phyloP scores from a whole-genome alignment of 2,113 vertebrate genomes.

The Tragulus kanchil region DNA sequence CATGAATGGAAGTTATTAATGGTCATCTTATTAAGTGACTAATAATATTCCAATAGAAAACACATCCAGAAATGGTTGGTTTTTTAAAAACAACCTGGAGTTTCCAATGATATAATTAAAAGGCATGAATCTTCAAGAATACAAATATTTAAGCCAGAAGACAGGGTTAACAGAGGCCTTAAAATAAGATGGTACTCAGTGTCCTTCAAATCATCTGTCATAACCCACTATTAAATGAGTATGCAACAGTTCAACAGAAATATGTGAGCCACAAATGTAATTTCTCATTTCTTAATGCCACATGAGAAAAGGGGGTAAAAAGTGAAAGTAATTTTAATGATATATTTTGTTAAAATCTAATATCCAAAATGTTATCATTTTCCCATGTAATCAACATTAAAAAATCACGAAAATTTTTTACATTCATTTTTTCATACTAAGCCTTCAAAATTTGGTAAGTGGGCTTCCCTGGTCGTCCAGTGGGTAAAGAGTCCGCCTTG shows the following conservation, averaged over 20 bases:
- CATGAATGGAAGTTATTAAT: background rate
- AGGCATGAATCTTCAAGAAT: background rate
- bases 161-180: background rate
- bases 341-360: slow-evolving; percentile 7
- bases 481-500: too few relatives aligned
- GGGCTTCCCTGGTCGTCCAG: too few relatives aligned
- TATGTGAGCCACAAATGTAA: background rate
- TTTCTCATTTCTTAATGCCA: slow-evolving; percentile 12
- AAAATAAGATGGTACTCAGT: background rate
- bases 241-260: background rate
- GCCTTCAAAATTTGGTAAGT: background rate
- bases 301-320: background rate
- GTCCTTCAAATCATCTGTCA: background rate
- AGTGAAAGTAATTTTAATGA: background rate
- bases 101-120: background rate
- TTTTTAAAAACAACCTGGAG: slow-evolving; percentile 16
- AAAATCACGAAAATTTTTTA: background rate
- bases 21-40: slow-evolving; percentile 11
- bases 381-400: slow-evolving; percentile 16
- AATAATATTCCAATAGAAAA: slow-evolving; percentile 27
- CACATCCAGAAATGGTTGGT: background rate
- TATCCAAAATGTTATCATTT: slow-evolving; percentile 16
- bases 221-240: background rate
- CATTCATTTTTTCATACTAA: slow-evolving; percentile 5
- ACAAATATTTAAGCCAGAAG: slow-evolving; percentile 49